Evolutionary conservation across 2,113 vertebrate genomes (phyloP).

Genomic region (Pangasianodon hypophthalmus): DNA sequence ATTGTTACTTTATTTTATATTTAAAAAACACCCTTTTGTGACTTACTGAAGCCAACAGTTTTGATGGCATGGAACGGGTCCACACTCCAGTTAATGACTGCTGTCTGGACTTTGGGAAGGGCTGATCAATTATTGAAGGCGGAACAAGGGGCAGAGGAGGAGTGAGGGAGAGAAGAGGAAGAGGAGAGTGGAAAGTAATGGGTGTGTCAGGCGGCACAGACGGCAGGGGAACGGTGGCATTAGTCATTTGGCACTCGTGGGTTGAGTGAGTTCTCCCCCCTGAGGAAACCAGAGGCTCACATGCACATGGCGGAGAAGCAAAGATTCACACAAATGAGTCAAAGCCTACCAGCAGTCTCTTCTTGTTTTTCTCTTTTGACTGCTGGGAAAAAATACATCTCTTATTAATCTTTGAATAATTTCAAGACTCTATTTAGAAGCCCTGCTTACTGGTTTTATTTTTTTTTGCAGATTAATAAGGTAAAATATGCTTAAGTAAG

Average conservation of each 20-base stretch:
- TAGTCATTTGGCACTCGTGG: conserved; percentile 54
- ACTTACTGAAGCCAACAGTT: conserved; percentile 37
- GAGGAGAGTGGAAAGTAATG: conserved; percentile 38
- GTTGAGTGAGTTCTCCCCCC: conserved; percentile 53
- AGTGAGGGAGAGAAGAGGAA: conserved; percentile 44
- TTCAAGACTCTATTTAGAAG: background rate
- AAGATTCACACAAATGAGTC: conserved; percentile 47
- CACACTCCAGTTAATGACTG: conserved; percentile 49
- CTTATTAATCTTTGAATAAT: background rate
- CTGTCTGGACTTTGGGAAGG: conserved; percentile 53
- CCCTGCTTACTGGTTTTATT: background rate
- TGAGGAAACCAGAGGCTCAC: conserved; percentile 51
- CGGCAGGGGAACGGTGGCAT: conserved; percentile 50
- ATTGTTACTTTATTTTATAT: conserved; percentile 34
- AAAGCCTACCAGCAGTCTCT: conserved; percentile 27
- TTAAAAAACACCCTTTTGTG: conserved; percentile 10
- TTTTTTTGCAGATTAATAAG: background rate
- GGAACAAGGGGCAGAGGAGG: conserved; percentile 40
- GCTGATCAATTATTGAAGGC: conserved; percentile 59
- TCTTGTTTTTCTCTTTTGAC: conserved; percentile 27
- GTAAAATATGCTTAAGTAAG: background rate
- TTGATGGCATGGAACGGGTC: conserved; percentile 27
- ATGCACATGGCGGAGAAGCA: conserved; percentile 40
- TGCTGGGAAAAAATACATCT: conserved; percentile 3
- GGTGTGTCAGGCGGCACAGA: conserved; percentile 52